Conservation (phyloP, 2,888 invertebrate species). For the Chesias legatella region DNA sequence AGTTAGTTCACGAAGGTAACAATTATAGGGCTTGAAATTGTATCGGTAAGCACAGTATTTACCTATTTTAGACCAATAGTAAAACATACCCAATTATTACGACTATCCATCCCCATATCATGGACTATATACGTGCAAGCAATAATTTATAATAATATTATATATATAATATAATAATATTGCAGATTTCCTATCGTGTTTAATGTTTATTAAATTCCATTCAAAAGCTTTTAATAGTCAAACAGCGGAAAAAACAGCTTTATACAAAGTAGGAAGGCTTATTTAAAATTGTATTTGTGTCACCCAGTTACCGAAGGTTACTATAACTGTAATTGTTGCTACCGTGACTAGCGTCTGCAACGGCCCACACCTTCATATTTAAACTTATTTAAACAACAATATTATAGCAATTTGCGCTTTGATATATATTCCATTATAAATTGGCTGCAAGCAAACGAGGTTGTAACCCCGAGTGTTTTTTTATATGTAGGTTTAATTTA, state of each 20-base stretch:
- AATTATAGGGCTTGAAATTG: too few species aligned
- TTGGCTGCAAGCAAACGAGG: constrained; percentile 47
- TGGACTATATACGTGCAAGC: too few species aligned
- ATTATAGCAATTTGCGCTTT: constrained; percentile 27
- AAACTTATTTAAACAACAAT: constrained; percentile 37
- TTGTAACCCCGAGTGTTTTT: constrained; percentile 27
- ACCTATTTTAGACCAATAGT: too few species aligned
- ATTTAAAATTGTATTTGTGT: constrained; percentile 38
- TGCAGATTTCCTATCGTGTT: too few species aligned
- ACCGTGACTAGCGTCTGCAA: constrained; percentile 31
- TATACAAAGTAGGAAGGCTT: constrained; percentile 25
- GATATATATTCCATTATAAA: constrained; percentile 47
- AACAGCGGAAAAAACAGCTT: constrained; percentile 3
- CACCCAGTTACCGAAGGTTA: constrained; percentile 59
- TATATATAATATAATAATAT: too few species aligned
- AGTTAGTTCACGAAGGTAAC: too few species aligned
- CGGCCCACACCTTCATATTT: constrained; percentile 48
- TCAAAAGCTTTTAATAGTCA: too few species aligned
- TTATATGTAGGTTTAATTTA: not conserved
- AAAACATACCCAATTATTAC: too few species aligned
- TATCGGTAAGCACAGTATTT: too few species aligned
- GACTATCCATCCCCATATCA: too few species aligned
- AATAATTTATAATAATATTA: too few species aligned
- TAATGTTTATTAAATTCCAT: too few species aligned
- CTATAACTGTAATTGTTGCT: constrained; percentile 20